phyloP scores from a whole-genome alignment of 2,888 invertebrate genomes.

The Clivina fossor region DNA sequence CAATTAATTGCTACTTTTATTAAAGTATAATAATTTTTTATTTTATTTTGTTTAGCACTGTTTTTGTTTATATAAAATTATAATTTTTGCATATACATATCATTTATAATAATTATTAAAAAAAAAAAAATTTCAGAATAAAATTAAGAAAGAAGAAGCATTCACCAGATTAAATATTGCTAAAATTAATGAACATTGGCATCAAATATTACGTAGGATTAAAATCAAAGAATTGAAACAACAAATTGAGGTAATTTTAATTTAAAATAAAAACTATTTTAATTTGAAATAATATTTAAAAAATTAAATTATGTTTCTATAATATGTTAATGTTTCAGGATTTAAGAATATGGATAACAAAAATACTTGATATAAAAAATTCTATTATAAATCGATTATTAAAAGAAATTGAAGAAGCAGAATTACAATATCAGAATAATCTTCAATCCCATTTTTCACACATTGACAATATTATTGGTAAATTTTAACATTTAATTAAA shows the following conservation, averaged over 20 bases:
- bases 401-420: slow-evolving; percentile 67
- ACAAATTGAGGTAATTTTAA: slow-evolving; percentile 62
- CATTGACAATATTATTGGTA: slow-evolving; percentile 70
- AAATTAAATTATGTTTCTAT: too few relatives aligned
- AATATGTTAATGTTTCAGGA: slow-evolving; percentile 50
- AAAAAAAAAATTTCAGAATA: slow-evolving; percentile 78
- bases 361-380: slow-evolving; percentile 68
- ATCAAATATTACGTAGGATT: slow-evolving; percentile 71
- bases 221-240: slow-evolving; percentile 75
- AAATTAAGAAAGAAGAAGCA: slow-evolving; percentile 78
- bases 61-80: neutral
- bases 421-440: slow-evolving; percentile 71
- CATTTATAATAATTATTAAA: too few relatives aligned
- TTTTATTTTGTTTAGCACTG: neutral
- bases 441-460: slow-evolving; percentile 73
- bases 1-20: slow-evolving; percentile 78
- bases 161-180: slow-evolving; percentile 78
- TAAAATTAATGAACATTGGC: slow-evolving; percentile 85
- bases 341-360: slow-evolving; percentile 62
- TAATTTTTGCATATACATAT: too few relatives aligned
- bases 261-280: neutral
- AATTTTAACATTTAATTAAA: slow-evolving; percentile 40
- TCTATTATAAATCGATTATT: slow-evolving; percentile 65
- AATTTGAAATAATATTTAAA: neutral
- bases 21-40: slow-evolving; percentile 67